These are phyloP conservation scores for Cryptus viduatorius DNA, from an alignment of 2,888 invertebrate species.

Conservation along the genomic window DNA sequence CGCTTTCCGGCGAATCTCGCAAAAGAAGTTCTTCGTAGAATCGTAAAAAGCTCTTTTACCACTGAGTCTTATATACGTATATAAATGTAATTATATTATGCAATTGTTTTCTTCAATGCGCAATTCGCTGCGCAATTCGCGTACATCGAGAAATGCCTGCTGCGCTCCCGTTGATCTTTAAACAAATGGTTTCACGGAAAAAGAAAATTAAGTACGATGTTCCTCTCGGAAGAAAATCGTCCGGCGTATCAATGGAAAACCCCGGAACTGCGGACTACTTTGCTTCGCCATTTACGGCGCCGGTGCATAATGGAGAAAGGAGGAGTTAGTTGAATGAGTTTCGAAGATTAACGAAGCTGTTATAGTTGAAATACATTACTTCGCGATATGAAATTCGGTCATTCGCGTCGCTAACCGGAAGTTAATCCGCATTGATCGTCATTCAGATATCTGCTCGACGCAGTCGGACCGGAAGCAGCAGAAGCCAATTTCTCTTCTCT, in stretches of 20 bases:
- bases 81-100: not conserved
- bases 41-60: not conserved
- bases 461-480: slow-evolving; percentile 7
- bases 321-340: not conserved
- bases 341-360: not conserved
- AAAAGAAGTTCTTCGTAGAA: not conserved
- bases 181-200: not conserved
- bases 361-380: not conserved
- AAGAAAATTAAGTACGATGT: not conserved
- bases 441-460: slow-evolving; percentile 1
- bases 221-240: not conserved
- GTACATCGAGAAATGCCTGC: not conserved
- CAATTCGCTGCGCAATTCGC: slow-evolving; percentile 1
- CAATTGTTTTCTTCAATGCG: slow-evolving; percentile 12
- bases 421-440: not conserved
- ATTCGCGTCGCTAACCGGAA: not conserved
- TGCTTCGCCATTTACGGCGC: not conserved
- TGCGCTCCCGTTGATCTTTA: not conserved
- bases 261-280: not conserved
- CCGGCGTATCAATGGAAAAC: not conserved
- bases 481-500: not conserved
- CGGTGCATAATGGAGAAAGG: not conserved
- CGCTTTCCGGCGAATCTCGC: slow-evolving; percentile 4
- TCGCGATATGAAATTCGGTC: not conserved
- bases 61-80: slow-evolving; percentile 6